A percentile compares a stretch with the other conserved stretches of the same genome.
Evolutionary conservation across 2,797 vertebrate genomes (phyloP).

Genomic region (Nyctalus aviator): DNA sequence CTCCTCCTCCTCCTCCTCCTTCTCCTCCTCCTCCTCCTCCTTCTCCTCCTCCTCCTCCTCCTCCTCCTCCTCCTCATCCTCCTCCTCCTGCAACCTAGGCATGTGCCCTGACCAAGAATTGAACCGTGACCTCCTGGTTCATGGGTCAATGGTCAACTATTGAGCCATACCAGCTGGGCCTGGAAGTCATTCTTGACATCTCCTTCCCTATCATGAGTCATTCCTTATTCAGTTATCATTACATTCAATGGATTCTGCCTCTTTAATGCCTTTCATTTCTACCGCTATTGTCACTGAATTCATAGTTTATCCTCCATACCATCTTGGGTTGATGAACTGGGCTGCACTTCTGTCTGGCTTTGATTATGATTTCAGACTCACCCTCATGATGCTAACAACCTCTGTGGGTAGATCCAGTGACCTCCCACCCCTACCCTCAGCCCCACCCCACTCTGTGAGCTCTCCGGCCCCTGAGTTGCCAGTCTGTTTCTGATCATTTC

Average conservation of each 20-base stretch:
- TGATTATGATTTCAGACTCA: background rate
- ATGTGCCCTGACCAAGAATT: background rate
- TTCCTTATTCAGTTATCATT: background rate
- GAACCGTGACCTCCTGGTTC: background rate
- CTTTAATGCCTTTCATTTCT: background rate
- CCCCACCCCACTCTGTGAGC: background rate
- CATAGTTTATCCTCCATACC: no score
- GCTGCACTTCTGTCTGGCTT: background rate
- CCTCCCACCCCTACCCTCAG: background rate
- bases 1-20: no score
- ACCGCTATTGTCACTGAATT: background rate
- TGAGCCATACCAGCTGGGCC: background rate
- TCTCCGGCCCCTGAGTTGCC: background rate
- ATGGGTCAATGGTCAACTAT: background rate
- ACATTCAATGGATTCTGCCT: background rate
- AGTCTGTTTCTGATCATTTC: background rate
- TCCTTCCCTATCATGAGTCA: background rate
- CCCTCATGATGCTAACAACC: background rate
- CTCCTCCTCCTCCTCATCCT: no score
- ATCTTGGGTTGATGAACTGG: background rate
- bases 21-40: no score
- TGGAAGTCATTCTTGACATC: background rate
- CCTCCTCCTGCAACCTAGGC: background rate
- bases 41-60: no score
- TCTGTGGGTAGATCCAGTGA: background rate